These are phyloP conservation scores for Heliconius hortense DNA, from an alignment of 2,888 invertebrate species.

Conservation along the genomic window DNA sequence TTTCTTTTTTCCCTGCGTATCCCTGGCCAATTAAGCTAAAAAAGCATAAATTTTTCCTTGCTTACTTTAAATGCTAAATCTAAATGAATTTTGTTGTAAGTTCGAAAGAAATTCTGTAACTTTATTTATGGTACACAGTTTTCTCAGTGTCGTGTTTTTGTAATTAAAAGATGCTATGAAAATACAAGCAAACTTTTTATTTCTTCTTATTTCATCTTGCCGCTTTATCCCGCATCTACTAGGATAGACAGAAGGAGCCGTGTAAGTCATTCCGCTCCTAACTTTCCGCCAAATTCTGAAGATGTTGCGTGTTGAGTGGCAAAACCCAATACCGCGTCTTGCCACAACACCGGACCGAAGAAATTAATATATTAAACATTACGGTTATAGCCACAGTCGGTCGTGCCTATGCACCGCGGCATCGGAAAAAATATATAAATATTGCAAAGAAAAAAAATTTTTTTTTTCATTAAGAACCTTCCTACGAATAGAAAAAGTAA, in stretches of 20 bases:
- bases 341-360: too few relatives aligned
- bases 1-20: background rate
- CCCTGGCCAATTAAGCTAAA: conserved; percentile 3
- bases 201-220: too few relatives aligned
- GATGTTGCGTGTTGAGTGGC: too few relatives aligned
- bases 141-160: background rate
- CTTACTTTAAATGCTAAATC: conserved; percentile 1
- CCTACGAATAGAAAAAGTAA: background rate
- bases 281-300: too few relatives aligned
- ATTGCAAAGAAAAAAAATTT: background rate
- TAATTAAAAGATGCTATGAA: background rate
- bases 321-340: too few relatives aligned
- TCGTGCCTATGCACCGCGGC: too few relatives aligned
- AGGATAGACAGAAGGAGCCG: too few relatives aligned
- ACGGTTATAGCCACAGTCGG: too few relatives aligned
- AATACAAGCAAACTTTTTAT: background rate
- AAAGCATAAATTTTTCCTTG: background rate
- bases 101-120: background rate
- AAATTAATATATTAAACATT: too few relatives aligned
- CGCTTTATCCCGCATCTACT: too few relatives aligned
- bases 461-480: background rate
- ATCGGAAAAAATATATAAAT: too few relatives aligned
- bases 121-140: conserved; percentile 2
- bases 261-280: too few relatives aligned
- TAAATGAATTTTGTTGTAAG: background rate